Base-by-base conservation (phyloP, 2,888 invertebrate genomes). In the Sympetrum striolatum region DNA sequence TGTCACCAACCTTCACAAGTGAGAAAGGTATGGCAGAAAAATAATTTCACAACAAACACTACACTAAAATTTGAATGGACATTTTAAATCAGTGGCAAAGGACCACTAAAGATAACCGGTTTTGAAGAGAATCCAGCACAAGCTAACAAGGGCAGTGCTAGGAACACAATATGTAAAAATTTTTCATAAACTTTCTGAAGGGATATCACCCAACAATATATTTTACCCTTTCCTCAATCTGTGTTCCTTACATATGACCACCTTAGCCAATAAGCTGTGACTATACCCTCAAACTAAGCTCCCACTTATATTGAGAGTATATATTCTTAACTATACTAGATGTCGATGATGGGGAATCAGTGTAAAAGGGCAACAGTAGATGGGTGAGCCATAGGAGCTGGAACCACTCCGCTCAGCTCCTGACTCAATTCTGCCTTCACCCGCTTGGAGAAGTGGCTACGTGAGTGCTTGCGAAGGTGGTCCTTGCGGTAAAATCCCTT, bases 391-490 rank as follows among this genome's bases (percentile, higher is more conserved):
- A 86, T 86, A 37, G 86, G 86, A 60, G 86, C 86, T 58, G 86
- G 60, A 22, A 86, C 86, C 60, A 86, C 86, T 64, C 86, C 86
- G 60, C 86, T 64, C 60, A 86, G 93, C 90, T 93, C 93, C 91
- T 93, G 94, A 92, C 93, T 94, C 90, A 95, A 95, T 93, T 96
- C 96, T 93, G 97, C 97, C 92, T 97, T 96, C 90, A 96, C 96
- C 64, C 97, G 95, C 92, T 96, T 96, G n/a, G 96, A 96, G 92
- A 96, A 95, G 94, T 97, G 97, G 91, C 97, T 97, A 90, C 97
- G 95, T 35, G 96, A 96, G 93, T 97, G 97, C 93, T 97, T 97
- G 92, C 97, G 95, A 90, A 97, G 94, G 93, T 97, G 97, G 93
- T 97, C 97, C 93, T 97, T 97, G 90, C 97, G 95, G 93, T 97